These are phyloP conservation scores for Nephila pilipes DNA, from an alignment of 1,140 invertebrate genomes.

Conservation along the genomic window DNA sequence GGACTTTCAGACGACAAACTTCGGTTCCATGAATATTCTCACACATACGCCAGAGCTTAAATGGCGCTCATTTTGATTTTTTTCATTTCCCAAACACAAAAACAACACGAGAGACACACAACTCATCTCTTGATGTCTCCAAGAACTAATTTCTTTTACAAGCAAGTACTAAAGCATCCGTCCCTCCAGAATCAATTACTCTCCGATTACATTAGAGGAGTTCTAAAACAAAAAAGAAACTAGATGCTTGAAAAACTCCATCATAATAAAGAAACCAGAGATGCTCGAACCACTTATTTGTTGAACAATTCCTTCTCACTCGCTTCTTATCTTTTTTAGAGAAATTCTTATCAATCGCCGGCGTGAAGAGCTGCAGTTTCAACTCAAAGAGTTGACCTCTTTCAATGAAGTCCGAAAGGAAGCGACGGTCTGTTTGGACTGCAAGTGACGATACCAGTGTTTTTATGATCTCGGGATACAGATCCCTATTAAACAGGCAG, in stretches of 20 bases:
- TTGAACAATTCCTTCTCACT: slow-evolving; percentile 19
- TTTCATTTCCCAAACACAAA: no score
- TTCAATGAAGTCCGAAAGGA: neutral
- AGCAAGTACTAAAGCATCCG: neutral
- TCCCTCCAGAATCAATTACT: neutral
- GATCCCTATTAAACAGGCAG: neutral
- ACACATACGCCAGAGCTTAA: no score
- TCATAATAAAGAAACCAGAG: neutral
- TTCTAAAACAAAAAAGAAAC: no score
- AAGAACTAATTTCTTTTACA: neutral
- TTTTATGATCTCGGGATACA: neutral
- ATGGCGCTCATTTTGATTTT: no score
- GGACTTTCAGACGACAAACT: no score
- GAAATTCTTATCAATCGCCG: slow-evolving; percentile 14
- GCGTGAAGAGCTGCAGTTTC: neutral
- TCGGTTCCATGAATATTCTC: no score
- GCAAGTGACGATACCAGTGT: neutral
- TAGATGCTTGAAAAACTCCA: neutral
- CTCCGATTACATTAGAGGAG: neutral
- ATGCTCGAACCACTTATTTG: slow-evolving; percentile 11
- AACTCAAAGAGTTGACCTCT: neutral
- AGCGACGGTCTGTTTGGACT: neutral
- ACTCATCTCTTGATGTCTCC: neutral
- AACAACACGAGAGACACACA: neutral
- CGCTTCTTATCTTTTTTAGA: slow-evolving; percentile 24